Base-by-base conservation (phyloP, 2,797 vertebrate species). In the Sebastes steindachneri region DNA sequence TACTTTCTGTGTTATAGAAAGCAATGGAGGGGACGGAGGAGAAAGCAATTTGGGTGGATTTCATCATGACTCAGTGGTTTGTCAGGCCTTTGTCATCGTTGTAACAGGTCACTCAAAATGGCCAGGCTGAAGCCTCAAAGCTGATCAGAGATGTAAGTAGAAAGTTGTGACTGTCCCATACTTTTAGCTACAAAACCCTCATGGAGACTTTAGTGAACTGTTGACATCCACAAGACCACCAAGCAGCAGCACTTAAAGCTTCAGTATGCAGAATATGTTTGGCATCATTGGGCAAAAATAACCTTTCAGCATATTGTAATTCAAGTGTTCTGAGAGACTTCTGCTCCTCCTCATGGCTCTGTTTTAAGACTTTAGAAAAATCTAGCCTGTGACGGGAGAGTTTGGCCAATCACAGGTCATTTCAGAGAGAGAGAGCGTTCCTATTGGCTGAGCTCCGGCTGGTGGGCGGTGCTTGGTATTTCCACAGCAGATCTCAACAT, bases 31-130 rank as follows among this genome's bases (percentile, higher is more conserved):
- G 53, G 65, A 80, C 84, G 75, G 84, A 82, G 54, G 19, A 68
- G 72, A 73, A 68, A 75, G 87, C 72, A 70, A 67, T 90, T 86
- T 89, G 75, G 81, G 75, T 82, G 81, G 78, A 88, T 91, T 92
- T 89, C 69, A 76, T 29, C 1, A 21, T 89, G 91, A 89, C 86
- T 90, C 85, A 86, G 75, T 62, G 55, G 77, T 89, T 88, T 85
- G 83, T 89, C 75, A 60, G 85, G 69, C 73, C 9, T 84, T 86
- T 74, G 73, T 87, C 84, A 82, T 88, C 65, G n/a, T 60, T 75
- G 67, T 71, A 83, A 76, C 83, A 60, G 77, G 79, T 90, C 80
- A 80, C 57, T 87, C 31, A 35, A 76, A 88, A 69, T 80, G 69
- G 9, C 31, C 76, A 55, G 35, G 29, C 68, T 25, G 54, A 59